These are phyloP conservation scores for Monarcha castaneiventris DNA, from an alignment of 2,113 vertebrate genomes.

Conservation along the genomic window DNA sequence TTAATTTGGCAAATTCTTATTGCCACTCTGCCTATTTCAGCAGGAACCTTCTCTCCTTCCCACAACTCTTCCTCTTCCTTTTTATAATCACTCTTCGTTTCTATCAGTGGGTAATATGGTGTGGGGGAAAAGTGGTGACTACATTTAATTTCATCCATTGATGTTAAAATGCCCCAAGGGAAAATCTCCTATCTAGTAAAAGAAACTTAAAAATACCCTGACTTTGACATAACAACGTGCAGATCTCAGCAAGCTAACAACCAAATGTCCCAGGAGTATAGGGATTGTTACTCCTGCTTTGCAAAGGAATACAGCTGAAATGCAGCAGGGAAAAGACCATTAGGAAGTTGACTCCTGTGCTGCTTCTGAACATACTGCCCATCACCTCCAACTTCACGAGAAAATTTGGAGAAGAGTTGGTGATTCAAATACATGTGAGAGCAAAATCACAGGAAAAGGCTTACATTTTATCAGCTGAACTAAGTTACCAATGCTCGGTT, in stretches of 20 bases:
- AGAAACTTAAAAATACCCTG: neutral
- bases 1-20: neutral
- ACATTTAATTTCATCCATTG: neutral
- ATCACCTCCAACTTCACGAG: neutral
- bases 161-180: neutral
- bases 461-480: neutral
- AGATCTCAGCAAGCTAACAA: neutral
- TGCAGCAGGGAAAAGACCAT: neutral
- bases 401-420: neutral
- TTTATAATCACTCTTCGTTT: neutral
- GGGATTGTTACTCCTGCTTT: neutral
- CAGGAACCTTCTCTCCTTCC: neutral
- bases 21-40: neutral
- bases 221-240: neutral
- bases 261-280: neutral
- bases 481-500: neutral
- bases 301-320: neutral
- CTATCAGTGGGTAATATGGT: neutral
- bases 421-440: neutral
- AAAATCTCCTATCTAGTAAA: neutral
- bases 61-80: neutral
- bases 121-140: neutral
- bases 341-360: neutral
- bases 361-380: neutral
- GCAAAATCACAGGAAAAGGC: neutral